These are phyloP conservation scores for Meloidogyne exigua DNA, from an alignment of 1,140 invertebrate species.

Conservation along the genomic window DNA sequence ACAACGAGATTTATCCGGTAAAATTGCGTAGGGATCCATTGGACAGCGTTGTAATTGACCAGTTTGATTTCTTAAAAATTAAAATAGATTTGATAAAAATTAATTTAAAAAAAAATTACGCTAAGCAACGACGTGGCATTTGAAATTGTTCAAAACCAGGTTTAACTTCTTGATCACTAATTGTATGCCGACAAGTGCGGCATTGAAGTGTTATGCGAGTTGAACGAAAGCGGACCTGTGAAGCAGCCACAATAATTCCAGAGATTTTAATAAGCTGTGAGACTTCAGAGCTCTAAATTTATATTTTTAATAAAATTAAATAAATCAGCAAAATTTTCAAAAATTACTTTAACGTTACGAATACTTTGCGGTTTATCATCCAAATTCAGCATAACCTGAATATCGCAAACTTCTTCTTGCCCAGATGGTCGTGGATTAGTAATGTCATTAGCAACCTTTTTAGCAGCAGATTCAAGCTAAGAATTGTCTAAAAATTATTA, in stretches of 20 bases:
- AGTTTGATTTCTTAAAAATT: constrained; percentile 72
- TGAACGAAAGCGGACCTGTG: constrained; percentile 89
- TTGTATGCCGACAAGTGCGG: constrained; percentile 82
- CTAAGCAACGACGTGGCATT: constrained; percentile 84
- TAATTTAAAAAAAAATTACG: constrained; percentile 74
- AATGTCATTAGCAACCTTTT: constrained; percentile 93
- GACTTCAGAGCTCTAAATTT: constrained; percentile 85
- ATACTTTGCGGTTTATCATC: constrained; percentile 79
- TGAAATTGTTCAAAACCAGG: constrained; percentile 93
- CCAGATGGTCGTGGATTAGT: constrained; percentile 83
- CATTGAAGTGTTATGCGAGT: constrained; percentile 93
- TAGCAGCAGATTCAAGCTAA: constrained; percentile 90
- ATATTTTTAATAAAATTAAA: constrained; percentile 14
- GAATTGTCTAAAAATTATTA: constrained; percentile 8
- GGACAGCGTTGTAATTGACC: constrained; percentile 82
- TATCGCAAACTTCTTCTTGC: constrained; percentile 85
- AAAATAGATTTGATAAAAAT: neutral
- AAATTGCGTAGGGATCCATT: constrained; percentile 94
- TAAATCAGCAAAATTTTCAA: neutral
- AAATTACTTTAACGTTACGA: constrained; percentile 79
- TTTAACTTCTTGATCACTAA: constrained; percentile 84
- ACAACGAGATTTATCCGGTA: constrained; percentile 92
- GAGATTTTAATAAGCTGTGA: constrained; percentile 89
- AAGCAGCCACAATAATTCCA: constrained; percentile 90
- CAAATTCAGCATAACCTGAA: constrained; percentile 86